These are phyloP conservation scores for Ispidina lecontei DNA, from an alignment of 2,797 vertebrate species.

Conservation along the genomic window DNA sequence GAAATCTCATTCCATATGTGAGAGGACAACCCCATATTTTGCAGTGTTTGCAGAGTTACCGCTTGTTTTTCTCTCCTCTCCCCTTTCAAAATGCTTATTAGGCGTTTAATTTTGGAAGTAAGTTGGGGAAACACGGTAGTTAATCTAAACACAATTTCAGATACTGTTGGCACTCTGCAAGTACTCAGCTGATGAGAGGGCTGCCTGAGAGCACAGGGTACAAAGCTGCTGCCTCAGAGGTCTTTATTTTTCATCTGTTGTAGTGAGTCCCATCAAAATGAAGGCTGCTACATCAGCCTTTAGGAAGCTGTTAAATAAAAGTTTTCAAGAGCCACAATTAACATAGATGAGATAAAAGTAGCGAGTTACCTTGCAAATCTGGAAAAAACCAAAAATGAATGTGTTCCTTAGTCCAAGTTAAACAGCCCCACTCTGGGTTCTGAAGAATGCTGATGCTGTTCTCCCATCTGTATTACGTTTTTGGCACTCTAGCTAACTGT, in stretches of 20 bases:
- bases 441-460: not conserved
- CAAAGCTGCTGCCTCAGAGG: not conserved
- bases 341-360: not conserved
- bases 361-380: not conserved
- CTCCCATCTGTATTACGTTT: not conserved
- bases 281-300: not conserved
- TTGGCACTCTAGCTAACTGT: not conserved
- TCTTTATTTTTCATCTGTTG: not conserved
- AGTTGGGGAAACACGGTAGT: not conserved
- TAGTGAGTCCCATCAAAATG: not conserved
- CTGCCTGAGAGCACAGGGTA: not conserved
- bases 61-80: not conserved
- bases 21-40: slow-evolving; percentile 15
- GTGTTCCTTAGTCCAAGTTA: not conserved
- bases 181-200: not conserved
- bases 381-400: not conserved
- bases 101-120: not conserved
- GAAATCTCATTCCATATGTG: slow-evolving; percentile 73
- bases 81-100: not conserved
- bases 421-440: not conserved
- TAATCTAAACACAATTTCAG: not conserved
- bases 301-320: not conserved
- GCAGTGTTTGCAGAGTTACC: not conserved
- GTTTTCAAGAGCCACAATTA: not conserved
- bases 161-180: not conserved